Evolutionary conservation across 2,113 vertebrate species (phyloP).

Genomic region (Sphyrna mokarran): DNA sequence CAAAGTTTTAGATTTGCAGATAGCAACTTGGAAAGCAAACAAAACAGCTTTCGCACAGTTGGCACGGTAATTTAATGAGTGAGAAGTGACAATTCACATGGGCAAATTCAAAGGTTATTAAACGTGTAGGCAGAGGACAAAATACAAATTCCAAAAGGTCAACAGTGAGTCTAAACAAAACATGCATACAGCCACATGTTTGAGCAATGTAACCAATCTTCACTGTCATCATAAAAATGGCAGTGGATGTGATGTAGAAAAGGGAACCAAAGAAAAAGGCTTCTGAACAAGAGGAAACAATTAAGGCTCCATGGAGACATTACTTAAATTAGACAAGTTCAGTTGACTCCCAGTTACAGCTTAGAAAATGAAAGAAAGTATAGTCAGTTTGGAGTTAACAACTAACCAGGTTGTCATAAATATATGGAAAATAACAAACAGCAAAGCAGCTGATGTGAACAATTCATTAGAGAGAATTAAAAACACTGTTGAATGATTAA

Average conservation of each 20-base stretch:
- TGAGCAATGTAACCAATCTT: neutral
- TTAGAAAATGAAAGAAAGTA: too few species aligned
- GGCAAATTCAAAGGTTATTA: neutral
- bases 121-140: neutral
- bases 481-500: too few species aligned
- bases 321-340: neutral
- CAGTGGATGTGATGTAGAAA: neutral
- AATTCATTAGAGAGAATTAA: too few species aligned
- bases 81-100: neutral
- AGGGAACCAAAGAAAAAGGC: neutral
- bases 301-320: neutral
- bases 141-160: neutral
- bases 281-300: neutral
- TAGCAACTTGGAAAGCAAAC: neutral
- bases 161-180: neutral
- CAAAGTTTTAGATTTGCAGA: neutral
- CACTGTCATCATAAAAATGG: neutral
- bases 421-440: too few species aligned
- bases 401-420: too few species aligned
- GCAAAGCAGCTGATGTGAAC: too few species aligned
- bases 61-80: neutral
- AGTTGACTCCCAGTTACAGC: too few species aligned
- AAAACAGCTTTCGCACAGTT: neutral
- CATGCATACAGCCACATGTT: neutral
- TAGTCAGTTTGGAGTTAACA: too few species aligned